phyloP scores from a whole-genome alignment of 2,113 vertebrate genomes.

The Paedocypris sp. region DNA sequence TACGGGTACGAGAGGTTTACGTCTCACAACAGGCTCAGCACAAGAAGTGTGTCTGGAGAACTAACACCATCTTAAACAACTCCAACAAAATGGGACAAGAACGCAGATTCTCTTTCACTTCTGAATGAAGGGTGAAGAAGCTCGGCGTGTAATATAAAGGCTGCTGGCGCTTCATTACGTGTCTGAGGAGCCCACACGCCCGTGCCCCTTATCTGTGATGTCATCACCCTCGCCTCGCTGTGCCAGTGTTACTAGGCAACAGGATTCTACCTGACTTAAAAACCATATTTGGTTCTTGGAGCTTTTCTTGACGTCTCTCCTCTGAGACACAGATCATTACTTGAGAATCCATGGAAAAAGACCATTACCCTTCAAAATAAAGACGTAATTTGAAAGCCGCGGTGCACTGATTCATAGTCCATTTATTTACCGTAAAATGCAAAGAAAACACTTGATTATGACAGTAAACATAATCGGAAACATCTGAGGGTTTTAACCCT shows the following conservation, averaged over 20 bases:
- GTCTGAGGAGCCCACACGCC: not conserved
- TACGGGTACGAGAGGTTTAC: too few species aligned
- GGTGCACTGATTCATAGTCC: too few species aligned
- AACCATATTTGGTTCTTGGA: slow-evolving; percentile 34
- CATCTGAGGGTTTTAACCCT: too few species aligned
- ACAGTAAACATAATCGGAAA: too few species aligned
- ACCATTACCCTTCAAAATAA: too few species aligned
- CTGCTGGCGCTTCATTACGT: not conserved
- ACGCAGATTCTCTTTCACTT: not conserved
- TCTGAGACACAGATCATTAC: not conserved
- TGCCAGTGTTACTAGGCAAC: slow-evolving; percentile 60
- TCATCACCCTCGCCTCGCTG: slow-evolving; percentile 50
- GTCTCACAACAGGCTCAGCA: slow-evolving; percentile 8
- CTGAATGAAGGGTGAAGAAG: not conserved
- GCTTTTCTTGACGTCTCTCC: slow-evolving; percentile 21
- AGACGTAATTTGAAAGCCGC: too few species aligned
- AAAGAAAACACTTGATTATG: too few species aligned
- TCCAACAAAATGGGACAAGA: not conserved
- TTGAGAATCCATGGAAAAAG: too few species aligned
- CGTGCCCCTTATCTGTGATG: slow-evolving; percentile 49
- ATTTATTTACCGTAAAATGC: too few species aligned
- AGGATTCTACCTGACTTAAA: slow-evolving; percentile 45
- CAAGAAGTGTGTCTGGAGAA: not conserved
- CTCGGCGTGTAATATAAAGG: not conserved
- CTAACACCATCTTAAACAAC: not conserved